Evolutionary conservation across 2,888 invertebrate species (phyloP).

Genomic region (Elysia crispata): DNA sequence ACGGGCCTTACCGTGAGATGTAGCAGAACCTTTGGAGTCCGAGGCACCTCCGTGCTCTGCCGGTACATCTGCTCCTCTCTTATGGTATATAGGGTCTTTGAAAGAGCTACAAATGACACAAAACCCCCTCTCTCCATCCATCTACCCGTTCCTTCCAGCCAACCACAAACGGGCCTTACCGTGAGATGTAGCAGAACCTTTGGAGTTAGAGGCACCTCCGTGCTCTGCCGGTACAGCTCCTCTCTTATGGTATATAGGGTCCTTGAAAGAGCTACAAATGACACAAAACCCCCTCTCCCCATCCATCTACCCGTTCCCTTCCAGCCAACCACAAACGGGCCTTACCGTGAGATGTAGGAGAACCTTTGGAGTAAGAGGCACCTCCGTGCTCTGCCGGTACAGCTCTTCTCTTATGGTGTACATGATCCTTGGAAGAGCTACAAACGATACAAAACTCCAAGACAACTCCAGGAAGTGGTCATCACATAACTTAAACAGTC

Average conservation of each 20-base stretch:
- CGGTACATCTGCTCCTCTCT: constrained; percentile 51
- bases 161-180: no score
- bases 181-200: constrained; percentile 50
- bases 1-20: constrained; percentile 51
- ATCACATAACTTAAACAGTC: no score
- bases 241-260: constrained; percentile 47
- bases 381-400: constrained; percentile 48
- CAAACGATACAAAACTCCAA: not conserved
- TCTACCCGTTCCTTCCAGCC: no score
- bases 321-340: no score
- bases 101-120: no score
- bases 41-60: constrained; percentile 48
- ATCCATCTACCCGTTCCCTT: no score
- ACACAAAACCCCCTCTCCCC: no score
- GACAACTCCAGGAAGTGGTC: no score
- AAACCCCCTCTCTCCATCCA: no score
- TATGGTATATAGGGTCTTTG: no score
- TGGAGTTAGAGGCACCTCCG: constrained; percentile 49
- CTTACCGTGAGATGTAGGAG: constrained; percentile 50
- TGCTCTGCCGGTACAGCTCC: constrained; percentile 48
- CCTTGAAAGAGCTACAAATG: no score
- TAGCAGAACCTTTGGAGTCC: constrained; percentile 48
- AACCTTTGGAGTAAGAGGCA: constrained; percentile 49
- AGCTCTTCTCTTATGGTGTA: constrained; percentile 47
- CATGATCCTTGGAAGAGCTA: constrained; percentile 9